phyloP scores from a whole-genome alignment of 2,113 vertebrate species.

The Cervus canadensis region DNA sequence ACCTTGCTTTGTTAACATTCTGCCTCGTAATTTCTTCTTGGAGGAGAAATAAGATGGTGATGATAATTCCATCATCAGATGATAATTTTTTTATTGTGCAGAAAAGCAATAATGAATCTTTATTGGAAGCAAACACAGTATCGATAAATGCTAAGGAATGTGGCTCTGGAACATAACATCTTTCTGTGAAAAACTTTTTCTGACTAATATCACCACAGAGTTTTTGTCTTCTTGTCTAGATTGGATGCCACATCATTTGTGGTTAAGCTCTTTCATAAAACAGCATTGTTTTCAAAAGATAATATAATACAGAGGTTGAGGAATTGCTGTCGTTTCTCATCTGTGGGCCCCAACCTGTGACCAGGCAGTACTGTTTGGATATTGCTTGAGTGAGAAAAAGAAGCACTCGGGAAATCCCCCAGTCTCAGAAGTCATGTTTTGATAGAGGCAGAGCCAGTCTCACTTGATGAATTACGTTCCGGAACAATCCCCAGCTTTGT shows the following conservation, averaged over 20 bases:
- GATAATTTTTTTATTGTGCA: not conserved
- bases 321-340: not conserved
- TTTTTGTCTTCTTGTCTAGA: not conserved
- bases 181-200: not conserved
- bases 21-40: not conserved
- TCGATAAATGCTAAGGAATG: not conserved
- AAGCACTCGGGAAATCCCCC: not conserved
- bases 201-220: not conserved
- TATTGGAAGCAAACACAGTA: not conserved
- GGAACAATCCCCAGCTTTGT: not conserved
- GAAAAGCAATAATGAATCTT: not conserved
- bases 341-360: not conserved
- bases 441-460: not conserved
- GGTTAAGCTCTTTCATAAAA: not conserved
- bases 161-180: not conserved
- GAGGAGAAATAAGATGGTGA: not conserved
- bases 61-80: not conserved
- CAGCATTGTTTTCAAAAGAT: not conserved
- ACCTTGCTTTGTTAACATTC: not conserved
- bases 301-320: not conserved
- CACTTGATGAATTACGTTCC: not conserved
- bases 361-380: fast-evolving
- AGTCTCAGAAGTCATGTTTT: not conserved
- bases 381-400: not conserved
- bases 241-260: not conserved